Base-by-base conservation (phyloP, 2,888 invertebrate genomes). In the Drosophila sordidula region DNA sequence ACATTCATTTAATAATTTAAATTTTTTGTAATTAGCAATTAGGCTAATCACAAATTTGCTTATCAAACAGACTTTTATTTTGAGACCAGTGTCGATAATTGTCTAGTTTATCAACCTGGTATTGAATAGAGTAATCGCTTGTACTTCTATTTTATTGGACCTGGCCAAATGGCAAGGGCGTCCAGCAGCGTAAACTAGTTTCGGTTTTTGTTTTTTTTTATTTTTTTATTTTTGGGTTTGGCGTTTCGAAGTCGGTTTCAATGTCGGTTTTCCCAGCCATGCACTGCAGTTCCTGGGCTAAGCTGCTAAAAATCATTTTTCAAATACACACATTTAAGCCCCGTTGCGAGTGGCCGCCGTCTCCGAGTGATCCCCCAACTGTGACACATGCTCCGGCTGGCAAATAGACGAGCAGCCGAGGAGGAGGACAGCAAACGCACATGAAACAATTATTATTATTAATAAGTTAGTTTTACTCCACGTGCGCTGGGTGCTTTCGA, bases 401-500 rank as follows among this genome's bases (percentile, higher is more conserved):
- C 75, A 75, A 75, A 77, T 72, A 71, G 65, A 47, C 54, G 52
- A 22, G 42, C 42, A 16, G 18, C 11, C 2, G 22, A 12, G 18
- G 26, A 41, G 55, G 12, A 52, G 8, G 47, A 42, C 29, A 36
- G 50, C 26, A 42, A 58, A 66, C 64, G 70, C 81, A 84, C 70
- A 82, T 78, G 75, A 80, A 82, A 87, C 81, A 82, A 82, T 87
- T 87, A 87, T 82, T 87, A 82, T 82, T 84, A 82, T 87, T 82
- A 87, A 87, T 82, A 87, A 82, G 81, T 70, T 82, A 82, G 87
- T 82, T 87, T 80, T 72, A 59, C 59, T 75, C 46, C 75, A 80
- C 86, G 86, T 86, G 78, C 71, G 54, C 16, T 32, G 44, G 44
- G 42, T 36, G 50, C 18, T 42, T 52, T 52, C 8, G 39, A 52